These are phyloP conservation scores for Origma solitaria DNA, from an alignment of 2,113 vertebrate genomes.

Conservation along the genomic window DNA sequence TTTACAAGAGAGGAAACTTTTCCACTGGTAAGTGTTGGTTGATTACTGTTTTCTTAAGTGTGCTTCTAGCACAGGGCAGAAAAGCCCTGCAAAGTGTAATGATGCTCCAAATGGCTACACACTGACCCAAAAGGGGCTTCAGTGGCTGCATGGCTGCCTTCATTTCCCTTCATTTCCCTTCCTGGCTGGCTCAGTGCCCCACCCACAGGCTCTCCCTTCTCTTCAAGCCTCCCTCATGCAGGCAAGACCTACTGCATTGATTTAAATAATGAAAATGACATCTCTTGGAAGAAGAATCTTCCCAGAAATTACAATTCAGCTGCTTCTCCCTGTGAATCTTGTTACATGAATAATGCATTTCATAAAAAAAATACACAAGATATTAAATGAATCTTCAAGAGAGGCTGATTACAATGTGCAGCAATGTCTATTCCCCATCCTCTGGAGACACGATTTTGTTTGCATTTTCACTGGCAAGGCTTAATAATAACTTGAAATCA, in stretches of 20 bases:
- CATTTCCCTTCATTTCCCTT: neutral
- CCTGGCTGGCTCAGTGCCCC: neutral
- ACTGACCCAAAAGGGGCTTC: neutral
- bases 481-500: constrained; percentile 63
- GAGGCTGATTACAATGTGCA: constrained; percentile 42
- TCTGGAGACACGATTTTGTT: constrained; percentile 29
- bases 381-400: constrained; percentile 59
- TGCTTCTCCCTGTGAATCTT: constrained; percentile 41
- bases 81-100: neutral
- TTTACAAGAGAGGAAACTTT: constrained; percentile 2
- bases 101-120: constrained; percentile 9
- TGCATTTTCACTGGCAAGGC: constrained; percentile 55
- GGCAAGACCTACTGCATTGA: constrained; percentile 24
- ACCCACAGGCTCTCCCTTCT: neutral
- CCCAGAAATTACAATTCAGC: constrained; percentile 59
- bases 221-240: neutral
- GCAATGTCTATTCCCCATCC: neutral
- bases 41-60: neutral
- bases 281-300: constrained; percentile 36
- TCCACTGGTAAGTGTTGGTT: neutral
- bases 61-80: neutral
- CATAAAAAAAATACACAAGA: constrained; percentile 30
- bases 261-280: constrained; percentile 58
- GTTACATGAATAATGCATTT: constrained; percentile 65
- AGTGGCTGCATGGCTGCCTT: neutral